Conservation (phyloP, 2,888 invertebrate genomes). For the Lottia gigantea region DNA sequence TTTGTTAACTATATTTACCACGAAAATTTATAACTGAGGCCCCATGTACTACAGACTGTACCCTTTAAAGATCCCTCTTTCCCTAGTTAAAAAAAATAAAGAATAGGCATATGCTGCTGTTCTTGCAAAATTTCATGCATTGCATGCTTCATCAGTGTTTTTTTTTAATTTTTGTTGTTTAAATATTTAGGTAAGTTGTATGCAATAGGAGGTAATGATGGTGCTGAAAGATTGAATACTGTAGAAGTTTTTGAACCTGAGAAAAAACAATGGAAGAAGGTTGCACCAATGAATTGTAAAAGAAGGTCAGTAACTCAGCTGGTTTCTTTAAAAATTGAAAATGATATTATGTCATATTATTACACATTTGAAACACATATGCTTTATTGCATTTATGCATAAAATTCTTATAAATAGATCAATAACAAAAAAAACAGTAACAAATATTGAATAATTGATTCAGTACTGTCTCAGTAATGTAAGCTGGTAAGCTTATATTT, state of each 20-base stretch:
- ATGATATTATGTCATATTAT: neutral
- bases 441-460: no score
- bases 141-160: no score
- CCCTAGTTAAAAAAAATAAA: no score
- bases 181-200: slow-evolving; percentile 58
- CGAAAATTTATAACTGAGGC: no score
- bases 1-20: slow-evolving; percentile 72
- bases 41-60: no score
- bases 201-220: slow-evolving; percentile 87
- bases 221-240: slow-evolving; percentile 82
- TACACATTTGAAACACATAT: neutral
- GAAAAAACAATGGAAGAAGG: slow-evolving; percentile 79
- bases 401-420: neutral
- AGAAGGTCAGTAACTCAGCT: slow-evolving; percentile 73
- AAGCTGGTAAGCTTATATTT: no score
- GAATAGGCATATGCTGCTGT: no score
- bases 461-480: no score
- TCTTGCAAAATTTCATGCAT: no score
- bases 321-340: no score
- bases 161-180: neutral
- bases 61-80: no score
- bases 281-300: slow-evolving; percentile 83
- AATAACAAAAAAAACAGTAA: no score
- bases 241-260: slow-evolving; percentile 86
- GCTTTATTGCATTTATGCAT: neutral